These are phyloP conservation scores for Sclerurus mexicanus DNA, from an alignment of 2,113 vertebrate genomes.

Conservation along the genomic window DNA sequence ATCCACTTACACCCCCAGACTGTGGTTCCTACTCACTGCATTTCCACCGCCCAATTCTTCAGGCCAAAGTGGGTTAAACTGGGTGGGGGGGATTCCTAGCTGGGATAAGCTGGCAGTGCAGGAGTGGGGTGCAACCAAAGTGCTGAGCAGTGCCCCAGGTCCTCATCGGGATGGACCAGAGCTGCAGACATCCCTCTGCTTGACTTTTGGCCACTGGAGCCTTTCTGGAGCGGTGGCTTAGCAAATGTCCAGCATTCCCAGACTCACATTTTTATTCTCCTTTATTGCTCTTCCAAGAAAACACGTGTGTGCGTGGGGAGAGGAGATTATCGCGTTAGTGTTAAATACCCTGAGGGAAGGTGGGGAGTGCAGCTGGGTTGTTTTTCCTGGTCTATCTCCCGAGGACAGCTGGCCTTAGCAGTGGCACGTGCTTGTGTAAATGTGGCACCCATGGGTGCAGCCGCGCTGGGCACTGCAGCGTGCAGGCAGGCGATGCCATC, in stretches of 20 bases:
- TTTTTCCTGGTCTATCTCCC: background rate
- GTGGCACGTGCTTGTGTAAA: background rate
- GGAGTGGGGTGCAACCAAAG: too few relatives aligned
- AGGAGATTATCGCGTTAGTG: background rate
- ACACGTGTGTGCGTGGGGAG: background rate
- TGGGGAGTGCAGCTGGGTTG: background rate
- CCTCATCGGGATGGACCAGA: fast-evolving
- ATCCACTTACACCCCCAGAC: background rate
- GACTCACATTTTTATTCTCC: background rate
- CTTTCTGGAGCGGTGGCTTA: background rate
- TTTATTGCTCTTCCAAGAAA: conserved; percentile 38
- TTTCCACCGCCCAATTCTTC: background rate
- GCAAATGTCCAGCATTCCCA: background rate
- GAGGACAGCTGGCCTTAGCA: background rate
- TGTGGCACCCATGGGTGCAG: background rate
- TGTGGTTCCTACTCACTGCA: fast-evolving
- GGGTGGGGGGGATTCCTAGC: background rate
- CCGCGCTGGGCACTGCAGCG: background rate
- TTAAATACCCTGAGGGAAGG: background rate
- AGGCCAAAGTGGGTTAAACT: background rate
- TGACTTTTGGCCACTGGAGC: background rate
- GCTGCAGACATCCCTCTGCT: background rate
- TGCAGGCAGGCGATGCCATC: background rate
- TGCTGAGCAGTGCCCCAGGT: fast-evolving
- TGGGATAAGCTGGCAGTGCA: fast-evolving